Evolutionary conservation across 2,888 invertebrate genomes (phyloP).

Genomic region (Tiliacea aurago): DNA sequence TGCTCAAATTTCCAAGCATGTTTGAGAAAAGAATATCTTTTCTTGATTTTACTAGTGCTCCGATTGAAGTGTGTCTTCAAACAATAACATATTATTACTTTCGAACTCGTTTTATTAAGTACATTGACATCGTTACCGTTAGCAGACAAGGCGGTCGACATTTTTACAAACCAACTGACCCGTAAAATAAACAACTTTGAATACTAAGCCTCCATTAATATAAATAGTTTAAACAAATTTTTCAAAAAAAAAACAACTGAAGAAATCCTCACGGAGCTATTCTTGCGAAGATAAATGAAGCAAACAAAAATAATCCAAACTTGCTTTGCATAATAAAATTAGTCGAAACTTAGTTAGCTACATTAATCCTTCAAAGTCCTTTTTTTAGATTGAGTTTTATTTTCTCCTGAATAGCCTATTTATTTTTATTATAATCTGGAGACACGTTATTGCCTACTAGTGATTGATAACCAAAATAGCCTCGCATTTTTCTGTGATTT

Average conservation of each 20-base stretch:
- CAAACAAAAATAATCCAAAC: slow-evolving; percentile 56
- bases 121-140: background rate
- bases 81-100: background rate
- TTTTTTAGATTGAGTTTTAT: slow-evolving; percentile 50
- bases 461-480: slow-evolving; percentile 26
- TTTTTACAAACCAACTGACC: slow-evolving; percentile 27
- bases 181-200: slow-evolving; percentile 23
- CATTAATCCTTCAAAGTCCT: slow-evolving; percentile 60
- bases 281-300: slow-evolving; percentile 55
- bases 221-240: slow-evolving; percentile 10
- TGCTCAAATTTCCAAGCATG: too few relatives aligned
- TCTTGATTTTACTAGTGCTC: background rate
- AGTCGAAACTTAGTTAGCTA: slow-evolving; percentile 50
- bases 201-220: slow-evolving; percentile 30
- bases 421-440: slow-evolving; percentile 43
- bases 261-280: slow-evolving; percentile 48
- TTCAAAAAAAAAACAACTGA: slow-evolving; percentile 33
- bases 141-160: background rate
- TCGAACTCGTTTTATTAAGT: background rate
- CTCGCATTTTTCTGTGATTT: slow-evolving; percentile 5
- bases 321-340: slow-evolving; percentile 62
- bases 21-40: background rate
- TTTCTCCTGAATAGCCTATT: slow-evolving; percentile 46
- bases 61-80: background rate
- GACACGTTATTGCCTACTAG: slow-evolving; percentile 14